Evolutionary conservation across 2,888 invertebrate genomes (phyloP), one percentile per base, ranked within the genome.

Genomic region (Lasioglossum morio): DNA sequence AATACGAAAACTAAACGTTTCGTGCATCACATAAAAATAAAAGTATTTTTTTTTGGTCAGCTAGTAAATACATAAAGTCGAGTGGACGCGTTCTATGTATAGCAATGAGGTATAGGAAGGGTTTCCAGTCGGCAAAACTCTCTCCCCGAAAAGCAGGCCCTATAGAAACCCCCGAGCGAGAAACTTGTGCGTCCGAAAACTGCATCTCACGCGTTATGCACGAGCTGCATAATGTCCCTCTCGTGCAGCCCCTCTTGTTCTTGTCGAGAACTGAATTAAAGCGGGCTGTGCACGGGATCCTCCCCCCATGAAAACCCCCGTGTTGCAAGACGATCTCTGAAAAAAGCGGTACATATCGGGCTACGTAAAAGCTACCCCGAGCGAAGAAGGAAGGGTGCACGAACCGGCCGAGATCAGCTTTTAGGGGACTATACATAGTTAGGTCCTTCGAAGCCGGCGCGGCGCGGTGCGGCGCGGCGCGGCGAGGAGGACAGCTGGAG

Each of bases 371-470:
- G 69, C 23, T 23, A 69, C 23, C 48, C 34, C 10, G 30, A 53
- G 27, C 27, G 5, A 27, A 14, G 27, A 27, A 27, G 27, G 72
- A 48, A 48, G 72, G 46, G 46, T 40, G 23, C 1, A 23, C 19
- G n/a, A 23, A 37, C 37, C 37, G 69, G 34, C 10, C 69, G 69
- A 69, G 69, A 69, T 69, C 69, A 37, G 37, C 69, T 69, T 69
- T 60, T 53, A 34, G 73, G 53, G 73, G 34, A 19, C 66, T 34
- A 14, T n/a, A n/a, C n/a, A n/a, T 27, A 60, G 34, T 16, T 77
- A 77, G 85, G 77, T 85, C 77, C 86, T 85, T 77, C 66, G 76
- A 66, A 76, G 34, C 40, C 14, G 27, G 34, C n/a, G n/a, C n/a
- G n/a, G n/a, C n/a, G n/a, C n/a, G n/a, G n/a, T n/a, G n/a, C n/a